Conservation (phyloP, 2,797 vertebrate species). For the Molothrus ater region DNA sequence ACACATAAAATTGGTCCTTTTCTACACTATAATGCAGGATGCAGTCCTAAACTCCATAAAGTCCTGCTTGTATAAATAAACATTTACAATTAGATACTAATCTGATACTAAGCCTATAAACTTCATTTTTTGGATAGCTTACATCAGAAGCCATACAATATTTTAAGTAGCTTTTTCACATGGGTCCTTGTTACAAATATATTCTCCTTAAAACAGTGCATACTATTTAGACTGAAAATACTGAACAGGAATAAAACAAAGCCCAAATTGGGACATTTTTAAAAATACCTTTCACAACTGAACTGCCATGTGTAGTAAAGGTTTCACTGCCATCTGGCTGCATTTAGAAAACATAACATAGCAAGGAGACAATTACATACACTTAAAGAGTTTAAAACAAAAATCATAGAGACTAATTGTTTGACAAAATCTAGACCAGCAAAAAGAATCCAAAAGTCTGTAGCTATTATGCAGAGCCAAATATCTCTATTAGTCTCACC, state of each 20-base stretch:
- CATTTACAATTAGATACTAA: neutral
- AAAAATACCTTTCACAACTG: neutral
- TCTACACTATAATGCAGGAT: neutral
- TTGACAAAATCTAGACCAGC: neutral
- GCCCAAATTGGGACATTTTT: neutral
- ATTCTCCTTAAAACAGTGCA: neutral
- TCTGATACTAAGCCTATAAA: neutral
- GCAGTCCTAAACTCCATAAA: neutral
- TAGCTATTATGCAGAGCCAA: neutral
- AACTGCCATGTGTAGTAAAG: neutral
- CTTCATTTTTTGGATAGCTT: neutral
- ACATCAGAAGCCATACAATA: neutral
- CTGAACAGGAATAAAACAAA: neutral
- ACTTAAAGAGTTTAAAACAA: neutral
- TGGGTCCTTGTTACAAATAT: neutral
- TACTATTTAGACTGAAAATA: neutral
- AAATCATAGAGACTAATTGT: neutral
- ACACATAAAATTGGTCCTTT: neutral
- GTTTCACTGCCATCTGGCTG: constrained; percentile 24
- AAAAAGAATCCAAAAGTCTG: neutral
- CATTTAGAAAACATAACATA: neutral
- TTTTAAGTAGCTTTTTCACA: neutral
- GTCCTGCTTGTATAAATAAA: neutral
- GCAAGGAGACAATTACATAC: neutral
- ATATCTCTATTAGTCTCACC: rapidly evolving